phyloP scores from a whole-genome alignment of 2,888 invertebrate genomes.

The Eupithecia insigniata region DNA sequence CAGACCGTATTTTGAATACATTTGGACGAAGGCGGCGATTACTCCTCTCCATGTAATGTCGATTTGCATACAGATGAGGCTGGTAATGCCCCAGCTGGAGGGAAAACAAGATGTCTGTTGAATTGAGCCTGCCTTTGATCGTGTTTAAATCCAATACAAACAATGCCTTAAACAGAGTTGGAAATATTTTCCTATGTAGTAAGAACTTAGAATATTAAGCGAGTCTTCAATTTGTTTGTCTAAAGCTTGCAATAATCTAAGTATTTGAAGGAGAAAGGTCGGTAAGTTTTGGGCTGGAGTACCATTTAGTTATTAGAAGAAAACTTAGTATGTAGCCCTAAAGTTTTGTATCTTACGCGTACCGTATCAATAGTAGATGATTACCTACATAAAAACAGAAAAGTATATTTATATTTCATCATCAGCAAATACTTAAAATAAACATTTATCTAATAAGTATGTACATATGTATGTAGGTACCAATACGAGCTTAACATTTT shows the following conservation, averaged over 20 bases:
- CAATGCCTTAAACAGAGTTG: constrained; percentile 5
- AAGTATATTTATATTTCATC: too few relatives aligned
- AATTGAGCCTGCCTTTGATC: constrained; percentile 10
- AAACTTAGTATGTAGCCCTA: not conserved
- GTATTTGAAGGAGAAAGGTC: not conserved
- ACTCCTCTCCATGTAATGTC: constrained; percentile 48
- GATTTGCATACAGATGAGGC: constrained; percentile 58
- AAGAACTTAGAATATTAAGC: not conserved
- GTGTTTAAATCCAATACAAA: constrained; percentile 9
- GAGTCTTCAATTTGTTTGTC: not conserved
- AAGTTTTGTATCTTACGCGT: too few relatives aligned
- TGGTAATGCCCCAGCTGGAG: constrained; percentile 50
- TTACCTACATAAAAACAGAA: too few relatives aligned
- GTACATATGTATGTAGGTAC: too few relatives aligned
- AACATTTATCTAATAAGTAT: too few relatives aligned
- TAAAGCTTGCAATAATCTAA: not conserved
- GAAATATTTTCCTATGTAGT: not conserved
- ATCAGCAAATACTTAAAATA: too few relatives aligned
- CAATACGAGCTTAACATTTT: too few relatives aligned
- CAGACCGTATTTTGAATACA: constrained; percentile 50
- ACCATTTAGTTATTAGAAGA: not conserved
- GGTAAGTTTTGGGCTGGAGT: not conserved
- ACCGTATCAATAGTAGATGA: too few relatives aligned
- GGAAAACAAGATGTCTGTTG: constrained; percentile 34
- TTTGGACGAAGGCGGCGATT: constrained; percentile 50